phyloP scores from a whole-genome alignment of 1,140 invertebrate species.

The Meteorus sp. region DNA sequence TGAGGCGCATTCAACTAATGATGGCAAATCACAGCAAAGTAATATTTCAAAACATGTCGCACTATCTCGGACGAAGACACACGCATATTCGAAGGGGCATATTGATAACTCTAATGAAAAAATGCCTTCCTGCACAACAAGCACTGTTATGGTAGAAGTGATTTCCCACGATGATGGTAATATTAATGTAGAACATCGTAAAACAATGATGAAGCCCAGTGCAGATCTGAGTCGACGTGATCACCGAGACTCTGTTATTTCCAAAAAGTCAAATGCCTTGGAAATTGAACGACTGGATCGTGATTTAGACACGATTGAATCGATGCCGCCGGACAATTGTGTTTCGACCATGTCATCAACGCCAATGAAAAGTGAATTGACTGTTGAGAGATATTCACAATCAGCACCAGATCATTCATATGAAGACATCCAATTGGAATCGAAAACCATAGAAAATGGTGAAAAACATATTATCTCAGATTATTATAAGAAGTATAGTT shows the following conservation, averaged over 20 bases:
- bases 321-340: background rate
- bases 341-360: background rate
- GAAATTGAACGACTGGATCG: background rate
- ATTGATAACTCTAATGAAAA: slow-evolving; percentile 22
- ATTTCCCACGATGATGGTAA: slow-evolving; percentile 1
- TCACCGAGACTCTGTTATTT: background rate
- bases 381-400: background rate
- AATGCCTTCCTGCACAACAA: slow-evolving; percentile 21
- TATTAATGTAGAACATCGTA: no score
- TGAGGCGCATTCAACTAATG: background rate
- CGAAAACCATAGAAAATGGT: slow-evolving; percentile 19
- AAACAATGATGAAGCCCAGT: no score
- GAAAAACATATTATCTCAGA: slow-evolving; percentile 30
- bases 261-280: background rate
- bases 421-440: slow-evolving; percentile 31
- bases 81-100: slow-evolving; percentile 42
- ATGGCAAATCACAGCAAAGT: slow-evolving; percentile 1
- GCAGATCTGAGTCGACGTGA: no score
- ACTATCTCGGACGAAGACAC: slow-evolving; percentile 46
- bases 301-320: background rate
- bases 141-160: slow-evolving; percentile 31
- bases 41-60: slow-evolving; percentile 7
- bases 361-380: no score
- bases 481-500: slow-evolving; percentile 36
- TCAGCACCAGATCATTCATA: slow-evolving; percentile 32